These are phyloP conservation scores for Diglossa cyanea DNA, from an alignment of 2,797 vertebrate species.

Conservation along the genomic window DNA sequence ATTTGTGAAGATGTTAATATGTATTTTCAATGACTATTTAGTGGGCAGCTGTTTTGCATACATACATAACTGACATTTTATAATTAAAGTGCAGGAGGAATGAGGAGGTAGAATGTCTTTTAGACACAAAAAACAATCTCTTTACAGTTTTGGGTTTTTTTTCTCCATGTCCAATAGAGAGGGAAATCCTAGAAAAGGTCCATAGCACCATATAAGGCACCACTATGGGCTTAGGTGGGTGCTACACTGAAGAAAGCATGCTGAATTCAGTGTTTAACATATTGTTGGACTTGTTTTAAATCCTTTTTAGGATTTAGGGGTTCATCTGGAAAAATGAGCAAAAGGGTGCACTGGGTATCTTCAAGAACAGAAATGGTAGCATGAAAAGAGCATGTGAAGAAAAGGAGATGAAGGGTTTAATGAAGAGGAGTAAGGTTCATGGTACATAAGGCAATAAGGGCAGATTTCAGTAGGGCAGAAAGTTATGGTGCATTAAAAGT, in stretches of 20 bases:
- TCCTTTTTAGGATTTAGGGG: neutral
- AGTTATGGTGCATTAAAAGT: neutral
- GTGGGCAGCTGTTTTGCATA: neutral
- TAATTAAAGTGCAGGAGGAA: neutral
- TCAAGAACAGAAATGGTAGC: neutral
- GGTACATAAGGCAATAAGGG: neutral
- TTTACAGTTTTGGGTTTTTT: neutral
- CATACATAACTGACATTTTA: neutral
- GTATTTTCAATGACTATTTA: neutral
- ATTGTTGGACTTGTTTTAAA: neutral
- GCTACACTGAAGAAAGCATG: neutral
- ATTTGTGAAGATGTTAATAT: neutral
- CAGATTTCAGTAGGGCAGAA: neutral
- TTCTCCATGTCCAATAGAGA: neutral
- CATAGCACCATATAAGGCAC: neutral
- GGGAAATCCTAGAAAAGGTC: neutral
- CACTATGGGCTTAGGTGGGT: neutral
- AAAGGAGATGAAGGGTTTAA: neutral
- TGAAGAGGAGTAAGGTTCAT: neutral
- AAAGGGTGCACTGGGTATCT: neutral
- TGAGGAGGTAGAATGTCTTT: neutral
- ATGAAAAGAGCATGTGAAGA: neutral
- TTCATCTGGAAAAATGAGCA: neutral
- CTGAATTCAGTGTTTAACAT: neutral
- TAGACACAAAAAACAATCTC: neutral